Conservation (phyloP, 2,113 vertebrate genomes). For the Misgurnus anguillicaudatus region DNA sequence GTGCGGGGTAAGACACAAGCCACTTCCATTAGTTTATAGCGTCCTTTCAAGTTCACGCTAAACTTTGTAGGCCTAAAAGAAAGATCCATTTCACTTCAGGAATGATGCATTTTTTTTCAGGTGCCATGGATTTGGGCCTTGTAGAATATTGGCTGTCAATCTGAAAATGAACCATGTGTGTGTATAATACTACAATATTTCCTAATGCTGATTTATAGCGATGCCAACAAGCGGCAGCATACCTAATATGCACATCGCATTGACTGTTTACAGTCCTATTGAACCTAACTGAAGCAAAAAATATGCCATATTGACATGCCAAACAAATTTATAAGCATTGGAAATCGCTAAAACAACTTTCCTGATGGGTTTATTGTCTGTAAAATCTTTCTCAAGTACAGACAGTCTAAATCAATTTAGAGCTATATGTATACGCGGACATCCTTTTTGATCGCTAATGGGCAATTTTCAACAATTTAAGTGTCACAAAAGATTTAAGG, state of each 20-base stretch:
- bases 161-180: conserved; percentile 1
- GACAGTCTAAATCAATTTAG: not conserved
- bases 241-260: conserved; percentile 1
- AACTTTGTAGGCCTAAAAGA: not conserved
- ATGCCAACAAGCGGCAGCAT: not conserved
- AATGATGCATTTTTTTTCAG: not conserved
- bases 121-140: not conserved
- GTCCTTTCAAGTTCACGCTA: conserved; percentile 35
- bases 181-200: conserved; percentile 6
- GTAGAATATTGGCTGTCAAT: not conserved
- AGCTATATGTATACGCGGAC: not conserved
- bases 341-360: not conserved
- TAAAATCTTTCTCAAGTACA: not conserved
- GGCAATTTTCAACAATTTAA: not conserved
- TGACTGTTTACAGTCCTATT: not conserved
- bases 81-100: not conserved
- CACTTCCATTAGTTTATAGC: conserved; percentile 7
- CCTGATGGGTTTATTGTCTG: not conserved
- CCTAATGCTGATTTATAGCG: conserved; percentile 24
- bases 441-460: not conserved
- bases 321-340: not conserved
- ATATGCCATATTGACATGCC: too few relatives aligned
- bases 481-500: not conserved
- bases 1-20: conserved; percentile 21
- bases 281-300: not conserved